Percentiles rank a stretch among this genome's conserved stretches.
Conservation (phyloP, 1,140 invertebrate genomes). For the Tyrophagus putrescentiae region DNA sequence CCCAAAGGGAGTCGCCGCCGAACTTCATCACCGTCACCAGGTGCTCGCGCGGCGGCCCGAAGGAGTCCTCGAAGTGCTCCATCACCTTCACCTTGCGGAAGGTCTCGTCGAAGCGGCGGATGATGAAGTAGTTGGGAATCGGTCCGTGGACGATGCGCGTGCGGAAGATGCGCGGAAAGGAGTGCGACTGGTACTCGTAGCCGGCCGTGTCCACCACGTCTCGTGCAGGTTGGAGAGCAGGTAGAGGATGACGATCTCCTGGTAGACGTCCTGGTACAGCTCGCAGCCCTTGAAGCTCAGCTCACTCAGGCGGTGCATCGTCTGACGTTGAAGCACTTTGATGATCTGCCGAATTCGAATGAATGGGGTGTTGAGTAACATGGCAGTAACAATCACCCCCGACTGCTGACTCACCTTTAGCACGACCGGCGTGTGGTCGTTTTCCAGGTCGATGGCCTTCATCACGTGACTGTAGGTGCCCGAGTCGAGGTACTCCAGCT, state of each 20-base stretch:
- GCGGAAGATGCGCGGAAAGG: background rate
- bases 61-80: background rate
- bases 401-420: constrained; percentile 6
- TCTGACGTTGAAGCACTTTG: background rate
- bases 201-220: background rate
- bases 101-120: background rate
- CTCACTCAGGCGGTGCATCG: background rate
- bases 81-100: constrained; percentile 1
- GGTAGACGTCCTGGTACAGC: background rate
- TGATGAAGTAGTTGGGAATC: constrained; percentile 18
- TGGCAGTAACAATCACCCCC: background rate
- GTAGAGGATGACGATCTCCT: constrained; percentile 11
- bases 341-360: constrained; percentile 7
- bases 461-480: constrained; percentile 18
- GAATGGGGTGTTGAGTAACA: background rate
- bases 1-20: constrained; percentile 16
- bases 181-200: constrained; percentile 11
- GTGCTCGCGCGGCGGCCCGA: background rate
- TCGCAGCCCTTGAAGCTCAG: background rate
- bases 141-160: constrained; percentile 3
- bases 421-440: background rate
- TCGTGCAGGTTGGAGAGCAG: constrained; percentile 4
- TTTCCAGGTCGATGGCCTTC: background rate
- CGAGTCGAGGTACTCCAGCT: constrained; percentile 11
- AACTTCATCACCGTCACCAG: constrained; percentile 16